Evolutionary conservation across 2,113 vertebrate species (phyloP).

Genomic region (Etia nguti): DNA sequence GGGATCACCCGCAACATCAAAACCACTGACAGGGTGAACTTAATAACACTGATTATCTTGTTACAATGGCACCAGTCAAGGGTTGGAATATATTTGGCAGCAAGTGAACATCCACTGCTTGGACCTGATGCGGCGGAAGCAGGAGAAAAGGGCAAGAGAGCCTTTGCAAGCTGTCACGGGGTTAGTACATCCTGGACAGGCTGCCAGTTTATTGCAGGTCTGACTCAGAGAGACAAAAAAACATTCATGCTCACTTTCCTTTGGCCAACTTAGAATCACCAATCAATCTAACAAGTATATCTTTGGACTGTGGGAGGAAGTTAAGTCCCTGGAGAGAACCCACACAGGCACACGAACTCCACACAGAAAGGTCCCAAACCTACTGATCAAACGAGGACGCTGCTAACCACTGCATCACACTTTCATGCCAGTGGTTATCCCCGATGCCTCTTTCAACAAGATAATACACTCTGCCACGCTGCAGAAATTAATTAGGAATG

Average conservation of each 20-base stretch:
- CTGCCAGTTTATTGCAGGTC: not conserved
- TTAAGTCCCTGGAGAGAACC: not conserved
- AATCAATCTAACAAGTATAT: not conserved
- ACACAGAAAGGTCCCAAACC: not conserved
- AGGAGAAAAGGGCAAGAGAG: not conserved
- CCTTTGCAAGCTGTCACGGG: not conserved
- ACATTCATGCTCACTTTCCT: not conserved
- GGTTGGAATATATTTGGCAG: not conserved
- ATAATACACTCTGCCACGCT: not conserved
- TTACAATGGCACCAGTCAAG: not conserved
- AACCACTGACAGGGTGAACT: not conserved
- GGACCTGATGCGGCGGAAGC: not conserved
- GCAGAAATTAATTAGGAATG: not conserved
- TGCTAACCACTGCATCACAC: not conserved
- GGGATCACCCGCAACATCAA: not conserved
- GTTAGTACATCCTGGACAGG: not conserved
- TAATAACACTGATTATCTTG: not conserved
- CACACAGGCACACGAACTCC: not conserved
- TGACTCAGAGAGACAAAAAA: not conserved
- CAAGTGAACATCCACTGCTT: not conserved
- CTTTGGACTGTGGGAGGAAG: not conserved
- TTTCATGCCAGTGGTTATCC: not conserved
- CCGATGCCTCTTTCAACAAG: not conserved
- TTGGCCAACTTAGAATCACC: not conserved
- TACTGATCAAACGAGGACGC: not conserved